Conservation (phyloP, 2,888 invertebrate genomes). For the Nemoura dubitans region DNA sequence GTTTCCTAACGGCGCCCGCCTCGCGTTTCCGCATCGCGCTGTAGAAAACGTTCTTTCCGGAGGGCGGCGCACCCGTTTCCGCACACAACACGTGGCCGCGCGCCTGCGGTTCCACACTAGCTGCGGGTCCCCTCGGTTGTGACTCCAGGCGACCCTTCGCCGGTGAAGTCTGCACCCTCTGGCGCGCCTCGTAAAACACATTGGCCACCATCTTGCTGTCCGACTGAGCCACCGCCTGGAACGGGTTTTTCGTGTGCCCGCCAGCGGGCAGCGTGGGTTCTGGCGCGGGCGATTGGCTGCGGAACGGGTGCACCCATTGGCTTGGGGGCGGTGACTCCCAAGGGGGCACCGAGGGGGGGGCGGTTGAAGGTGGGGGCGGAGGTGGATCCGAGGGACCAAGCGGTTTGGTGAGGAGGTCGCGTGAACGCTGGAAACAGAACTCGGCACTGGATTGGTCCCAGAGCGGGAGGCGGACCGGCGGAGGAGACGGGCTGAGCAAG, state of each 20-base stretch:
- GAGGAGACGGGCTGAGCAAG: slow-evolving; percentile 54
- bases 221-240: not conserved
- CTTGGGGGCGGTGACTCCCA: not conserved
- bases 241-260: not conserved
- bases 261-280: not conserved
- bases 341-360: not conserved
- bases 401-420: slow-evolving; percentile 68
- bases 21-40: not conserved
- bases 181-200: not conserved
- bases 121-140: too few relatives aligned
- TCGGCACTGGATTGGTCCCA: slow-evolving; percentile 80
- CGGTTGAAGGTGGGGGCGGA: not conserved
- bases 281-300: not conserved
- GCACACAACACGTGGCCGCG: not conserved
- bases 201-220: not conserved
- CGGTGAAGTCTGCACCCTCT: not conserved
- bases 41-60: not conserved
- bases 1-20: not conserved
- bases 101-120: not conserved
- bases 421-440: slow-evolving; percentile 76
- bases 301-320: not conserved
- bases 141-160: not conserved
- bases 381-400: slow-evolving; percentile 43
- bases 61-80: not conserved
- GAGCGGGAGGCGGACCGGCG: slow-evolving; percentile 67